Percentiles rank a stretch among this genome's conserved stretches.
These are phyloP conservation scores for Hydrophis major DNA, from an alignment of 2,797 vertebrate genomes.

Conservation along the genomic window DNA sequence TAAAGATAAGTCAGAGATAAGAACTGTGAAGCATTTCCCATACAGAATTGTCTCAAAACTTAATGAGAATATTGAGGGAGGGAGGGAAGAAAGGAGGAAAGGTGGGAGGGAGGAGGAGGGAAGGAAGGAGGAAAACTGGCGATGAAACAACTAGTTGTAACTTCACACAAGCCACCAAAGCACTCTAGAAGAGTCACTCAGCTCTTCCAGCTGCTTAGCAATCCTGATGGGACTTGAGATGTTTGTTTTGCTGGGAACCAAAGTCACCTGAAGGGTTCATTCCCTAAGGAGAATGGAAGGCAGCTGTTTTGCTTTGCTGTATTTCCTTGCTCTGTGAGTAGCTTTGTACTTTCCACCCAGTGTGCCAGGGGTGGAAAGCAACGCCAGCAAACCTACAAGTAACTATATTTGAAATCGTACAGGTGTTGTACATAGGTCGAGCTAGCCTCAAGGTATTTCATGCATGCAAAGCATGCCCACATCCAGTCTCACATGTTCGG, in stretches of 20 bases:
- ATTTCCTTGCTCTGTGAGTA: neutral
- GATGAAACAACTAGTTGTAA: neutral
- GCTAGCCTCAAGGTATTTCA: neutral
- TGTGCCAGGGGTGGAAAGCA: neutral
- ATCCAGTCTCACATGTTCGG: neutral
- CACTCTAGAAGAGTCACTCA: neutral
- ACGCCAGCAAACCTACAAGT: neutral
- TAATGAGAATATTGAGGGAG: neutral
- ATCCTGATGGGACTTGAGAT: neutral
- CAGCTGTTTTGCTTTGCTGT: neutral
- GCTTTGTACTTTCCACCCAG: neutral
- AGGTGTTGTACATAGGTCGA: neutral
- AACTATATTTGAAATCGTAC: no score
- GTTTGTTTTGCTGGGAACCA: neutral
- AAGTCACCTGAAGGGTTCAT: neutral
- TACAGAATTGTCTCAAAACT: neutral
- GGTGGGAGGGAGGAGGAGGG: no score
- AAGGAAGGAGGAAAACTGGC: neutral
- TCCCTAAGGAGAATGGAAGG: neutral
- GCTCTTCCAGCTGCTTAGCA: conserved; percentile 8
- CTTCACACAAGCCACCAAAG: neutral
- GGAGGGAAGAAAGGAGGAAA: no score
- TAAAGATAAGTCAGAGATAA: neutral
- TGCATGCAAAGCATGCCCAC: neutral
- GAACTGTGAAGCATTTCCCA: neutral